These are phyloP conservation scores for Andrena praecox DNA, from an alignment of 2,888 invertebrate species.

Conservation along the genomic window DNA sequence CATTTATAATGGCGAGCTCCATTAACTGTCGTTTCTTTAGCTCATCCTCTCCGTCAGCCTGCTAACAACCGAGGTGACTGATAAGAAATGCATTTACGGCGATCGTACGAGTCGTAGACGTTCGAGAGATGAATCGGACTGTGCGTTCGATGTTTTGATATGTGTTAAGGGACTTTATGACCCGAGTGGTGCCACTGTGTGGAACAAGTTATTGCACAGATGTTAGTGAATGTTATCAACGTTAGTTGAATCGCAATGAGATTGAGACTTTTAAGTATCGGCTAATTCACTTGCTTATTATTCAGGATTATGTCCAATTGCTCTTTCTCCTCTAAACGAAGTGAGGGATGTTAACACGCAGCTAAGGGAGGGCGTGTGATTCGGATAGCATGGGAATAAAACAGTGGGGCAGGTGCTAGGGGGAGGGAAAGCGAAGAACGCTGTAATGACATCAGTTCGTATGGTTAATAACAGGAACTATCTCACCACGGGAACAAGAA, in stretches of 20 bases:
- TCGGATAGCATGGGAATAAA: too few species aligned
- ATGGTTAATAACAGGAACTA: constrained; percentile 78
- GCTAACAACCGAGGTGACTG: constrained; percentile 86
- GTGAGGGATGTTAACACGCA: too few species aligned
- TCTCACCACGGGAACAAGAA: constrained; percentile 95
- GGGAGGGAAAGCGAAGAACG: not conserved
- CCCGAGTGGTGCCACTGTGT: not conserved
- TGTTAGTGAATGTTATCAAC: not conserved
- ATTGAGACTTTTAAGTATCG: not conserved
- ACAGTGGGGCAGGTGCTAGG: too few species aligned
- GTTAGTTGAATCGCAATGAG: not conserved
- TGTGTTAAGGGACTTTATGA: too few species aligned
- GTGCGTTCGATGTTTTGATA: not conserved
- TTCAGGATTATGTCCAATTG: not conserved
- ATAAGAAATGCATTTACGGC: constrained; percentile 69
- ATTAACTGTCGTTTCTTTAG: constrained; percentile 99
- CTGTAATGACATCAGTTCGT: not conserved
- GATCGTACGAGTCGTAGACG: not conserved
- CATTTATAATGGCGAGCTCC: constrained; percentile 99
- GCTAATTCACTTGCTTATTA: not conserved
- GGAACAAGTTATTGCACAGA: not conserved
- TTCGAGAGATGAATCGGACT: not conserved
- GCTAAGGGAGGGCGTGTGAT: too few species aligned
- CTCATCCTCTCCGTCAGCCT: constrained; percentile 99
- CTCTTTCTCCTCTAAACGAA: not conserved